Evolutionary conservation across 2,797 vertebrate genomes (phyloP), one percentile per base, ranked within the genome.

Genomic region (Chelon auratus): DNA sequence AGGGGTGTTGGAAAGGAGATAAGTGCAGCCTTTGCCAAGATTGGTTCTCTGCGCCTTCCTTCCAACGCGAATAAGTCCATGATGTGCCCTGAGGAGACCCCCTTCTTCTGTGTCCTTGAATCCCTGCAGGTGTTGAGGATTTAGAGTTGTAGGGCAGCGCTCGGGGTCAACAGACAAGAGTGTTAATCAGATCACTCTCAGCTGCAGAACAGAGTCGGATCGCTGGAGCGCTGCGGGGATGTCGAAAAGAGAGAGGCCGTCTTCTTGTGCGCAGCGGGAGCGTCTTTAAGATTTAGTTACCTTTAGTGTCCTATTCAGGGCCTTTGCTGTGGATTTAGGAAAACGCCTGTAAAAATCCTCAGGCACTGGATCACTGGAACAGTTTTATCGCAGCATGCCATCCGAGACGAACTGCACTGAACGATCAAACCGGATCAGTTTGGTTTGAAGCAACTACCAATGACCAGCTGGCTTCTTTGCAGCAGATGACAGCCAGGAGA

Each of bases 171-270:
- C 82, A 68, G 62, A 78, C 71, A 43, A 56, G 72, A 75, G 72
- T 50, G 72, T 86, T 84, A 85, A 88, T 91, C 87, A 72, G 78
- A 84, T 83, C 78, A 48, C 62, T 77, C 68, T 22, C 64, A 56
- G 78, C 79, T 71, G 57, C 62, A 9, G 67, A 39, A 22, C 62
- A 57, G 40, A 68, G 57, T 64, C 57, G 33, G 62, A 76, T 81
- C 73, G 11, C 68, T 20, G 1, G 40, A 80, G 69, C 75, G 56
- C 86, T 60, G 78, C 36, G 2, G 80, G 81, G 70, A 66, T 67
- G 68, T 52, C 78, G 57, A 67, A 83, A 69, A 68, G 59, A 62
- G 17, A 72, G 54, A 71, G 43, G 59, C 54, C 43, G 7, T 52
- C 59, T 77, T 75, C 37, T 57, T 36, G 65, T 62, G 50, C 39